phyloP scores from a whole-genome alignment of 37 sponge, comb jelly and placozoan species.

The Oopsacas minuta region DNA sequence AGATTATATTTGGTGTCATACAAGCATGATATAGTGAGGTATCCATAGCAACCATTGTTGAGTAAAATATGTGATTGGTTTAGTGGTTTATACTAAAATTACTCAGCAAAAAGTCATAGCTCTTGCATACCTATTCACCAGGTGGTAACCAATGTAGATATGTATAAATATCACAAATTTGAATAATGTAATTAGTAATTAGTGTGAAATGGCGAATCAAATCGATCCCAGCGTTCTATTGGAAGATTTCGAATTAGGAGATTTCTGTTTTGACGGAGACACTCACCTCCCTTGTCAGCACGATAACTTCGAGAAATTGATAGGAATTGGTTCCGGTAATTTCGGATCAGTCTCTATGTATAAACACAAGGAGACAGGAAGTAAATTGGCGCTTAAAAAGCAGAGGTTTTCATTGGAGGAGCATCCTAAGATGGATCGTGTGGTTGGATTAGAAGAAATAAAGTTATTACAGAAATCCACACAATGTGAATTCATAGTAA shows the following conservation, averaged over 20 bases:
- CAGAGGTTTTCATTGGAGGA: background rate
- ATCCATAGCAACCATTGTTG: too few species aligned
- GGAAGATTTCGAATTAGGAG: background rate
- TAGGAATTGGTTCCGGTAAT: constrained; percentile 54
- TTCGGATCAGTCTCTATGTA: constrained; percentile 73
- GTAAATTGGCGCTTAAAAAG: constrained; percentile 73
- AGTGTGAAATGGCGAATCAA: background rate
- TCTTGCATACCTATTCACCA: too few species aligned
- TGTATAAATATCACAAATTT: too few species aligned
- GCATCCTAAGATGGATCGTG: background rate
- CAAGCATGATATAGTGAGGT: too few species aligned
- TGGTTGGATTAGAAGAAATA: constrained; percentile 31
- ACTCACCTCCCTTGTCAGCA: background rate
- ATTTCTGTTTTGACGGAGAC: background rate
- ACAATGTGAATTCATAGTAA: constrained; percentile 68
- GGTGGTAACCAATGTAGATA: too few species aligned
- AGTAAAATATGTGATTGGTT: too few species aligned
- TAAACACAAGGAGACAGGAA: constrained; percentile 30
- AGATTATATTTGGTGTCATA: too few species aligned
- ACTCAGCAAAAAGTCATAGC: too few species aligned
- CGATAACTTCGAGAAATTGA: constrained; percentile 44
- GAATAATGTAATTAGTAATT: too few species aligned
- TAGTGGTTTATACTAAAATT: too few species aligned
- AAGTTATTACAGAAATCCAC: constrained; percentile 50
- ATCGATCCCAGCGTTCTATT: background rate